These are phyloP conservation scores for Theristicus caerulescens DNA, from an alignment of 2,113 vertebrate species.

Conservation along the genomic window DNA sequence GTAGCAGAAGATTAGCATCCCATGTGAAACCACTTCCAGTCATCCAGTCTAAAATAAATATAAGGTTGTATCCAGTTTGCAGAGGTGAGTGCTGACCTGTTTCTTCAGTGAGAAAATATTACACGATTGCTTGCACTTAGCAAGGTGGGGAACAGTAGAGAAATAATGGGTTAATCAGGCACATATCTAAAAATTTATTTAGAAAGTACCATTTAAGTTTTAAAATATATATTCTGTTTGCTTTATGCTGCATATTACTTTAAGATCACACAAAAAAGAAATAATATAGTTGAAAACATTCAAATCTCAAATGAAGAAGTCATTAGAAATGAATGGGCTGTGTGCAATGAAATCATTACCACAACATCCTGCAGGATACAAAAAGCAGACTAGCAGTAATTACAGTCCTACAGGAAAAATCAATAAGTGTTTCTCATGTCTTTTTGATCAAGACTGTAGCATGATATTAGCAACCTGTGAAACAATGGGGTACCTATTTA, in stretches of 20 bases:
- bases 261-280: neutral
- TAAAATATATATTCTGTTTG: neutral
- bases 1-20: neutral
- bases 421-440: neutral
- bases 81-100: neutral
- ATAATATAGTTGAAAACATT: neutral
- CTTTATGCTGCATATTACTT: neutral
- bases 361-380: neutral
- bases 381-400: neutral
- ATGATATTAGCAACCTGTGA: neutral
- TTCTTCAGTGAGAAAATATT: neutral
- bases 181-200: neutral
- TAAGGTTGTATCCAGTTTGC: neutral
- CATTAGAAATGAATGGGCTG: neutral
- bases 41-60: neutral
- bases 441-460: neutral
- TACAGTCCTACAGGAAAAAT: constrained; percentile 20
- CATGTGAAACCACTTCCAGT: neutral
- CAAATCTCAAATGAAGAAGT: neutral
- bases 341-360: neutral
- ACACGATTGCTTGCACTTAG: neutral
- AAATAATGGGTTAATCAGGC: neutral
- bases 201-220: neutral
- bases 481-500: neutral
- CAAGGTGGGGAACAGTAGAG: neutral